These are phyloP conservation scores for Drosophila falleni DNA, from an alignment of 2,888 invertebrate genomes.

Conservation along the genomic window DNA sequence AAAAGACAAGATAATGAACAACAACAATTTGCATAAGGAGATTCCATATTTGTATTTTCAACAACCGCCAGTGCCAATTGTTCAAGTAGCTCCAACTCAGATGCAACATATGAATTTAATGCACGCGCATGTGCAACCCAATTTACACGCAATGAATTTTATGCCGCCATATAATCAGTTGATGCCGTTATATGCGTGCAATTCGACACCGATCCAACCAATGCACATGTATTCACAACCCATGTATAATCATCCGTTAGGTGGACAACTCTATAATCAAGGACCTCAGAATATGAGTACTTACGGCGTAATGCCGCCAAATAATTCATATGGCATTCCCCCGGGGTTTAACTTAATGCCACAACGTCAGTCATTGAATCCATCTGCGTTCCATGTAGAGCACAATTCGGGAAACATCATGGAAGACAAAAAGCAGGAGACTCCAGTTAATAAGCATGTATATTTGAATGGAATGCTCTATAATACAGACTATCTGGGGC, in stretches of 20 bases:
- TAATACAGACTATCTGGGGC: slow-evolving; percentile 12
- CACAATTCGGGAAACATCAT: not conserved
- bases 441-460: slow-evolving; percentile 6
- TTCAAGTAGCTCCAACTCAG: too few relatives aligned
- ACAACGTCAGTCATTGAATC: not conserved
- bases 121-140: too few relatives aligned
- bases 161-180: not conserved
- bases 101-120: too few relatives aligned
- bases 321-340: not conserved
- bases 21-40: too few relatives aligned
- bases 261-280: not conserved
- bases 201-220: not conserved
- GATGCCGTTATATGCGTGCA: not conserved
- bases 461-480: slow-evolving; percentile 29
- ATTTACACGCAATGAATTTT: too few relatives aligned
- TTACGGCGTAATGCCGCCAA: not conserved
- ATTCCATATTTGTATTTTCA: too few relatives aligned
- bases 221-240: not conserved
- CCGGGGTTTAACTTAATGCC: not conserved
- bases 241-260: not conserved
- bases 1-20: too few relatives aligned
- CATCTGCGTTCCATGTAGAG: not conserved
- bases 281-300: not conserved
- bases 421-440: not conserved
- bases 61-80: too few relatives aligned